phyloP scores from a whole-genome alignment of 2,888 invertebrate species.

The Lagria hirta region DNA sequence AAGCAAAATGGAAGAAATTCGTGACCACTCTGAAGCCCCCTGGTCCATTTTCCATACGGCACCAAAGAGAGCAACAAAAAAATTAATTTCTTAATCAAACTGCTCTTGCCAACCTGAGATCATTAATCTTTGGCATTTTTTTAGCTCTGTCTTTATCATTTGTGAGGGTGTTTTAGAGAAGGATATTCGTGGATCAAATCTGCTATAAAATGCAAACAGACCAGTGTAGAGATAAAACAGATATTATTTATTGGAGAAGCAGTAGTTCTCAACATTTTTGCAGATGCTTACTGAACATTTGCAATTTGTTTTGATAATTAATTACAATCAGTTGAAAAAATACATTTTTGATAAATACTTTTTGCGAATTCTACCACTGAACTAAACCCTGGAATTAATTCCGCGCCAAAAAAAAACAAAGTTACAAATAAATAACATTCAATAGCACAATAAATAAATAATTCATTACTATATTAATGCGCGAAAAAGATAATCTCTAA shows the following conservation, averaged over 20 bases:
- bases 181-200: conserved; percentile 41
- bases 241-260: conserved; percentile 50
- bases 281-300: no score
- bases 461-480: no score
- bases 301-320: no score
- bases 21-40: conserved; percentile 11
- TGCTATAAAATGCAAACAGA: conserved; percentile 49
- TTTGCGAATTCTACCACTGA: no score
- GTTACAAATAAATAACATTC: no score
- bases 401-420: no score
- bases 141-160: conserved; percentile 27
- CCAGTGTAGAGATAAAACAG: conserved; percentile 49
- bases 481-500: no score
- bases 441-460: no score
- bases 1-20: conserved; percentile 5
- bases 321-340: no score
- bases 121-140: conserved; percentile 31
- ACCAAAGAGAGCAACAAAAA: conserved; percentile 20
- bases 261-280: no score
- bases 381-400: no score
- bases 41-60: conserved; percentile 20
- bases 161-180: conserved; percentile 27
- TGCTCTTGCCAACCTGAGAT: conserved; percentile 27
- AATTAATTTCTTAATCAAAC: conserved; percentile 40
- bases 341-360: no score